phyloP scores from a whole-genome alignment of 2,797 vertebrate genomes.

The Pseudochirops cupreus region DNA sequence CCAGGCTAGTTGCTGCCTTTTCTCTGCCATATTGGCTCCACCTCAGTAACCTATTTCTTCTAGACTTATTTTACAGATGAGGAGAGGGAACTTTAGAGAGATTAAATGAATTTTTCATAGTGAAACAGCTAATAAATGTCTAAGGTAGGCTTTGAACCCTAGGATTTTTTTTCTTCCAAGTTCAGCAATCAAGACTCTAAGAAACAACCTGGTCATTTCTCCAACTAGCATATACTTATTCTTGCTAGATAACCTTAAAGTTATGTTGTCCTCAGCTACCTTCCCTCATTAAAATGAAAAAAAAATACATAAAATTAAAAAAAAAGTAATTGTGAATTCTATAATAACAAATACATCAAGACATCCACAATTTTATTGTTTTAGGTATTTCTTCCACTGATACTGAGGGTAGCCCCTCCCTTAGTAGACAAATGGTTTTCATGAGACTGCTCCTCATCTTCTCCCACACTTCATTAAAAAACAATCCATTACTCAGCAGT shows the following conservation, averaged over 20 bases:
- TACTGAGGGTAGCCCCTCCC: not conserved
- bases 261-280: not conserved
- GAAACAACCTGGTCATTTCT: not conserved
- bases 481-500: not conserved
- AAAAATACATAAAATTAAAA: not conserved
- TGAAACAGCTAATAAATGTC: too few relatives aligned
- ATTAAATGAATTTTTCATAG: too few relatives aligned
- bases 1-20: too few relatives aligned
- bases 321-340: not conserved
- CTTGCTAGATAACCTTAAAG: not conserved
- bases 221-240: not conserved
- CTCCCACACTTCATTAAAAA: not conserved
- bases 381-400: not conserved
- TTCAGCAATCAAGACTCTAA: not conserved
- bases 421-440: not conserved
- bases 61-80: too few relatives aligned
- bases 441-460: not conserved
- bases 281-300: not conserved
- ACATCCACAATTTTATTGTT: not conserved
- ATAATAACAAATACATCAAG: not conserved
- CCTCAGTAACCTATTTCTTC: too few relatives aligned
- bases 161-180: not conserved
- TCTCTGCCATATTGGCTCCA: too few relatives aligned
- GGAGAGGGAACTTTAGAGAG: too few relatives aligned
- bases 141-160: too few relatives aligned